Base-by-base conservation (phyloP, 2,888 invertebrate species). In the Harpagoxenus sublaevis region DNA sequence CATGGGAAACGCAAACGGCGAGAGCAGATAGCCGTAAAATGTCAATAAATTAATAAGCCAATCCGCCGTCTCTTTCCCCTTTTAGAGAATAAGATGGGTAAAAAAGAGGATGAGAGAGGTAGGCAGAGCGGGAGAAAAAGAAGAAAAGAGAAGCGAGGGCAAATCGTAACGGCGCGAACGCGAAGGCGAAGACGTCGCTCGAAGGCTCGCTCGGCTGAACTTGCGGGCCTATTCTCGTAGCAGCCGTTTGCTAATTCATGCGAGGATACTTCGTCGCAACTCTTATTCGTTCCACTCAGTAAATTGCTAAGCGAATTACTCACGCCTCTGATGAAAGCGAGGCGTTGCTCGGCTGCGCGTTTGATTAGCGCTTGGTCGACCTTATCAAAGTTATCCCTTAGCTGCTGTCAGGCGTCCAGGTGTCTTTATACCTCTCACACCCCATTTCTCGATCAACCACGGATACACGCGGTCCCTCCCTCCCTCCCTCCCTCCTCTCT, bases 241-340 rank as follows among this genome's bases (percentile, higher is more conserved):
- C 51, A 65, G 65, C 65, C 89, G 88, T 91, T 91, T 92, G 92
- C 77, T 91, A 91, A 92, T 92, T 90, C 91, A 91, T 91, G 91
- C 91, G 90, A 88, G 88, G 91, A 91, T 92, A 91, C 90, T 92
- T 91, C 92, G 90, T 91, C 92, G 92, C 85, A 90, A 91, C 91
- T 92, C 89, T 90, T 89, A 86, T 90, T 92, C 93, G 93, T 92
- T 94, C 88, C 93, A 88, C 91, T 94, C 92, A 90, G 92, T 92
- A 93, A 94, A 94, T 94, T 93, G 92, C 92, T 92, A 94, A 90
- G 92, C 92, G 92, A 92, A 95, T 95, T 95, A 95, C 91, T 93
- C 90, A 93, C 94, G 93, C 92, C 87, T 42, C 51, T 93, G 94
- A 94, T 94, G 92, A 94, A 94, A 94, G 94, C 90, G 88, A 82